Percentiles rank a stretch among this genome's conserved stretches.
Evolutionary conservation across 2,888 invertebrate genomes (phyloP).

Genomic region (Exocentrus adspersus): DNA sequence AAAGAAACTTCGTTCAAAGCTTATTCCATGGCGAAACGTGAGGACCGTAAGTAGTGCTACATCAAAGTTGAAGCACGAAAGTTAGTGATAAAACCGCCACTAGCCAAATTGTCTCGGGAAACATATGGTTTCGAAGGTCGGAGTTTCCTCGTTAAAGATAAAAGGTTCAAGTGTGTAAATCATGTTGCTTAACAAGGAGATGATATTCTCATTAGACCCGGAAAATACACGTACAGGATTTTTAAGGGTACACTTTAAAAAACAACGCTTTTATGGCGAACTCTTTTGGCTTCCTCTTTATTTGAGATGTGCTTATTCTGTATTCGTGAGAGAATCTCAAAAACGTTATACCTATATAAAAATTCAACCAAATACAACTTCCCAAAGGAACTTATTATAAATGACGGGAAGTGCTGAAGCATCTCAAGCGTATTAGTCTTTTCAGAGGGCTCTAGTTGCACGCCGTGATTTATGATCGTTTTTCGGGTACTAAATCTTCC

Average conservation of each 20-base stretch:
- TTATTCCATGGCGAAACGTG: conserved; percentile 4
- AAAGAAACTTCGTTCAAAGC: conserved; percentile 6
- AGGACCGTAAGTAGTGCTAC: neutral
- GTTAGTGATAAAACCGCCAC: conserved; percentile 11
- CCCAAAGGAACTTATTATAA: neutral
- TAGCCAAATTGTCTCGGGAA: conserved; percentile 10
- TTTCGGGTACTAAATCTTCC: conserved; percentile 7
- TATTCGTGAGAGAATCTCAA: no score
- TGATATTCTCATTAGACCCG: no score
- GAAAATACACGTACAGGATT: no score
- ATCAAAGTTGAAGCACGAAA: conserved; percentile 14
- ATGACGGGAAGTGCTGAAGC: conserved; percentile 5
- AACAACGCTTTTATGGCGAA: no score
- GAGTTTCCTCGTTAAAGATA: neutral
- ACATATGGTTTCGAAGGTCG: conserved; percentile 5
- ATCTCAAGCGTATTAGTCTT: conserved; percentile 15
- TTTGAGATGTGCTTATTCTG: no score
- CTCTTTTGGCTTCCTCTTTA: no score
- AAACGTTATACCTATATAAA: neutral
- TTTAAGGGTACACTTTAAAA: no score
- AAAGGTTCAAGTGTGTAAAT: no score
- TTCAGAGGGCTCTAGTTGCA: conserved; percentile 7
- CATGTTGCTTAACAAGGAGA: no score
- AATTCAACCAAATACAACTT: neutral
- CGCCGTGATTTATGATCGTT: neutral